Evolutionary conservation across 2,113 vertebrate species (phyloP).

Genomic region (Dendropsophus ebraccatus): DNA sequence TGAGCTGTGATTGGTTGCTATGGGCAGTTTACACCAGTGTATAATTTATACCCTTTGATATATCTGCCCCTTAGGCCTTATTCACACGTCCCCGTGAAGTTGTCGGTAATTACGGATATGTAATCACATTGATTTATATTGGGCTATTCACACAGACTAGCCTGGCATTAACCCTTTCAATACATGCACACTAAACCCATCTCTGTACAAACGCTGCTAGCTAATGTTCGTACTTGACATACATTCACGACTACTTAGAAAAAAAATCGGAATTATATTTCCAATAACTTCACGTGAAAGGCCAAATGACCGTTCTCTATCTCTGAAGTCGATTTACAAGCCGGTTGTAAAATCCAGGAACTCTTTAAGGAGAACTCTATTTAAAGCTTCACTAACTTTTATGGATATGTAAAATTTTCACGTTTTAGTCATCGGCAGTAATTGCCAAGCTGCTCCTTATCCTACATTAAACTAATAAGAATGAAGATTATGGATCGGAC

Average conservation of each 20-base stretch:
- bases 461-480: constrained; percentile 50
- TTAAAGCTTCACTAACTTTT: constrained; percentile 55
- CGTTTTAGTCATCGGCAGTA: constrained; percentile 8
- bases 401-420: constrained; percentile 49
- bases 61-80: no score
- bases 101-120: no score
- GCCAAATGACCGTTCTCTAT: background rate
- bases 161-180: background rate
- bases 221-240: background rate
- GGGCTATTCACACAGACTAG: no score
- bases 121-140: no score
- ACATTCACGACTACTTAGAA: constrained; percentile 5
- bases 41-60: no score
- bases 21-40: no score
- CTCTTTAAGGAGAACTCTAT: constrained; percentile 40
- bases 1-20: no score
- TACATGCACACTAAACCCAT: background rate
- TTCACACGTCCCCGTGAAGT: no score
- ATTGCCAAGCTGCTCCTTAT: constrained; percentile 40
- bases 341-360: background rate
- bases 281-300: background rate
- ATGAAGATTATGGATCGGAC: constrained; percentile 37
- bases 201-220: background rate
- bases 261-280: background rate
- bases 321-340: background rate